phyloP scores from a whole-genome alignment of 2,797 vertebrate genomes.

The Bucorvus abyssinicus region DNA sequence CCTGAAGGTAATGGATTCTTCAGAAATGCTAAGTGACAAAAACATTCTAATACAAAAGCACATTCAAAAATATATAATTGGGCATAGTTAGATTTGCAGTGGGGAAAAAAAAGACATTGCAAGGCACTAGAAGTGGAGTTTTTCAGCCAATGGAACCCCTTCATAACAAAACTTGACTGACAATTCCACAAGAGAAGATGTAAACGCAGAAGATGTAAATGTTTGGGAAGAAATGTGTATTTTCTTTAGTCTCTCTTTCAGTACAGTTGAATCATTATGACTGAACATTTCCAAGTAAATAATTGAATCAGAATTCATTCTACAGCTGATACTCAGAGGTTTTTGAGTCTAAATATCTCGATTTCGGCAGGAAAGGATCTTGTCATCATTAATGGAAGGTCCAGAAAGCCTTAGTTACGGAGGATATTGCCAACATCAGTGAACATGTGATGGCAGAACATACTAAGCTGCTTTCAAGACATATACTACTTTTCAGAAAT shows the following conservation, averaged over 20 bases:
- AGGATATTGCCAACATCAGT: background rate
- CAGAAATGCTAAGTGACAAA: background rate
- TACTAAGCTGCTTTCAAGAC: background rate
- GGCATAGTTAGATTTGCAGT: background rate
- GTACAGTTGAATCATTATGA: background rate
- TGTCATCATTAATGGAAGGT: background rate
- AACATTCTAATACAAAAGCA: accelerated
- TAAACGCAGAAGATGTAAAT: background rate
- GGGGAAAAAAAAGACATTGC: background rate
- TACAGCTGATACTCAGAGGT: background rate
- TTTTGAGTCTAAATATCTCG: background rate
- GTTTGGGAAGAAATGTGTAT: background rate
- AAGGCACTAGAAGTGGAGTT: background rate
- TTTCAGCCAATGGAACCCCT: background rate
- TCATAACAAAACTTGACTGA: background rate
- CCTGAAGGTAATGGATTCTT: background rate
- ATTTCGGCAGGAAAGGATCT: background rate
- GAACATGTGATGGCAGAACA: background rate
- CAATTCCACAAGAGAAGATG: background rate
- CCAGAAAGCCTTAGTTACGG: background rate
- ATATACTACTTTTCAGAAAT: background rate
- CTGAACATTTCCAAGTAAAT: background rate
- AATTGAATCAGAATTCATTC: background rate
- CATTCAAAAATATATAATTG: background rate
- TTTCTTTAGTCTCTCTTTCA: background rate